Percentiles rank a stretch among this genome's conserved stretches.
These are phyloP conservation scores for Drosophila sproati DNA, from an alignment of 1,140 invertebrate species.

Conservation along the genomic window DNA sequence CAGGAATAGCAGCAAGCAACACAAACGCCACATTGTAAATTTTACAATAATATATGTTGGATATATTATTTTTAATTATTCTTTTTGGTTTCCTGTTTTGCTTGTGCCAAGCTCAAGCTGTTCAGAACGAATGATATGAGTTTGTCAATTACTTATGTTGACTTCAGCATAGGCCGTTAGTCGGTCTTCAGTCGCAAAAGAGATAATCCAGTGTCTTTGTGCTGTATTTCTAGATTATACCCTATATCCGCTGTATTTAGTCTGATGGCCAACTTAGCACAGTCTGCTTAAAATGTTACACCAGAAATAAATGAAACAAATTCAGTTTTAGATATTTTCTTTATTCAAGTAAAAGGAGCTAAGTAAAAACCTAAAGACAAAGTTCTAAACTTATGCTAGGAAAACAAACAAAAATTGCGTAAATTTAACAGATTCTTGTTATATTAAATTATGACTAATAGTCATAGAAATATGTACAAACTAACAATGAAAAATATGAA, in stretches of 20 bases:
- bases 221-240: slow-evolving; percentile 3
- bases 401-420: no score
- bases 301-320: no score
- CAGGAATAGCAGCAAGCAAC: slow-evolving; percentile 3
- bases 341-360: no score
- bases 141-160: slow-evolving; percentile 7
- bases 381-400: no score
- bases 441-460: no score
- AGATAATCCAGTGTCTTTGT: slow-evolving; percentile 15
- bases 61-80: not conserved
- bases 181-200: not conserved
- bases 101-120: slow-evolving; percentile 14
- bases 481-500: no score
- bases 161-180: not conserved
- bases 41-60: not conserved
- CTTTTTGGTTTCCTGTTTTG: not conserved
- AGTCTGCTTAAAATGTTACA: no score
- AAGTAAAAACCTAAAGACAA: no score
- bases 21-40: not conserved
- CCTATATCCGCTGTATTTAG: slow-evolving; percentile 5
- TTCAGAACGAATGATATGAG: slow-evolving; percentile 11
- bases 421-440: no score
- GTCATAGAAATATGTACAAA: no score
- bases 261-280: no score
- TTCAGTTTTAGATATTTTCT: no score